phyloP scores from a whole-genome alignment of 1,140 invertebrate genomes.

The Panulirus ornatus region DNA sequence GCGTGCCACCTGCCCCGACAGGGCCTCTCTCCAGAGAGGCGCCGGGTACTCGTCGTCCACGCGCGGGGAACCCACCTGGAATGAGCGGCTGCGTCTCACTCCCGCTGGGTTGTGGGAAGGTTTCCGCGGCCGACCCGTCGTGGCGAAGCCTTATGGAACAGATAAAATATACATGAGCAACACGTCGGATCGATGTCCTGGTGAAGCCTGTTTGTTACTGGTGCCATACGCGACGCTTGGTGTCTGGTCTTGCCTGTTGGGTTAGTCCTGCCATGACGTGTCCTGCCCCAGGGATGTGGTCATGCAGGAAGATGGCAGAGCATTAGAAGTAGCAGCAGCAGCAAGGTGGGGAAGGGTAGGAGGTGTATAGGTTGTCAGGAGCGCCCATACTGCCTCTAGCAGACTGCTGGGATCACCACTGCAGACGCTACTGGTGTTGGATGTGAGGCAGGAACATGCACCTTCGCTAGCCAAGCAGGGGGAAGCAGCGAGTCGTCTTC shows the following conservation, averaged over 20 bases:
- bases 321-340: background rate
- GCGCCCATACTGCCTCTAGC: no score
- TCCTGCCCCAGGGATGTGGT: background rate
- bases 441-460: no score
- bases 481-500: no score
- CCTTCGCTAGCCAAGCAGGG: no score
- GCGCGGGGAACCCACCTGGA: conserved; percentile 63
- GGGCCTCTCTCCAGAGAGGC: conserved; percentile 13
- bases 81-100: conserved; percentile 72
- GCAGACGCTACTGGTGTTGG: no score
- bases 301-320: no score
- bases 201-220: background rate
- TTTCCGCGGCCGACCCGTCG: conserved; percentile 68
- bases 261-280: background rate
- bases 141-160: conserved; percentile 68
- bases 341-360: background rate
- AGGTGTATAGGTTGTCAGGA: background rate
- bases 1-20: conserved; percentile 69
- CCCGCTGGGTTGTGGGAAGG: conserved; percentile 50
- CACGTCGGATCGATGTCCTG: background rate
- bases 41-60: conserved; percentile 26
- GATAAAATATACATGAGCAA: background rate
- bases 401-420: no score
- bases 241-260: no score
- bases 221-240: background rate